A percentile compares a stretch with the other conserved stretches of the same genome.
Evolutionary conservation across 92 coral and sea anemone genomes (phyloP).

Genomic region (Diadumene lineata): DNA sequence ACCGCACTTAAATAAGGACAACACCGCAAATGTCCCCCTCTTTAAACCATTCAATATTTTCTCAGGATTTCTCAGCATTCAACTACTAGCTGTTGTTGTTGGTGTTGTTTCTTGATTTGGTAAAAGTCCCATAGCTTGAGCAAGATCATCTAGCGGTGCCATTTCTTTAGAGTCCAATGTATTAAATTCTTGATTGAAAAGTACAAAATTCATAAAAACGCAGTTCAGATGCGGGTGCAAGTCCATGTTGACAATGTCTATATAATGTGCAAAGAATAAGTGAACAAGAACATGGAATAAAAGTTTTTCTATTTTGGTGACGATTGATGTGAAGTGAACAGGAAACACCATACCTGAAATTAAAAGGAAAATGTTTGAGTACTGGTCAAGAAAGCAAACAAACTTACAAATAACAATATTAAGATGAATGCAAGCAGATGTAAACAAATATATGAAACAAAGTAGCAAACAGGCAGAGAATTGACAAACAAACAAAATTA

Average conservation of each 20-base stretch:
- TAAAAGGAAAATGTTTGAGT: too few relatives aligned
- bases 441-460: too few relatives aligned
- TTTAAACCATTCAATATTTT: too few relatives aligned
- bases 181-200: slow-evolving; percentile 83
- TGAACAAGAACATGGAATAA: slow-evolving; percentile 92
- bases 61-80: too few relatives aligned
- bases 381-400: too few relatives aligned
- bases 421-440: not conserved
- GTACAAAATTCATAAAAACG: slow-evolving; percentile 82
- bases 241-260: slow-evolving; percentile 76
- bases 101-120: not conserved
- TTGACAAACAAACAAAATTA: too few relatives aligned
- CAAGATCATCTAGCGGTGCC: slow-evolving; percentile 88
- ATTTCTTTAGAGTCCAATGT: slow-evolving; percentile 91
- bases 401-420: too few relatives aligned
- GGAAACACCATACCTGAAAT: slow-evolving; percentile 85
- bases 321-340: slow-evolving; percentile 72
- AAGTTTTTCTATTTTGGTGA: slow-evolving; percentile 83
- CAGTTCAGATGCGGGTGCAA: slow-evolving; percentile 86
- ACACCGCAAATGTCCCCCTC: too few relatives aligned
- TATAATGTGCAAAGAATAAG: slow-evolving; percentile 85
- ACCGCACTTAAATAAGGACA: too few relatives aligned
- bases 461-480: too few relatives aligned
- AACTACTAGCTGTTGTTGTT: not conserved
- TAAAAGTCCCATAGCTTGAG: slow-evolving; percentile 84